phyloP scores from a whole-genome alignment of 1,140 invertebrate genomes.

The Drosophila funebris region DNA sequence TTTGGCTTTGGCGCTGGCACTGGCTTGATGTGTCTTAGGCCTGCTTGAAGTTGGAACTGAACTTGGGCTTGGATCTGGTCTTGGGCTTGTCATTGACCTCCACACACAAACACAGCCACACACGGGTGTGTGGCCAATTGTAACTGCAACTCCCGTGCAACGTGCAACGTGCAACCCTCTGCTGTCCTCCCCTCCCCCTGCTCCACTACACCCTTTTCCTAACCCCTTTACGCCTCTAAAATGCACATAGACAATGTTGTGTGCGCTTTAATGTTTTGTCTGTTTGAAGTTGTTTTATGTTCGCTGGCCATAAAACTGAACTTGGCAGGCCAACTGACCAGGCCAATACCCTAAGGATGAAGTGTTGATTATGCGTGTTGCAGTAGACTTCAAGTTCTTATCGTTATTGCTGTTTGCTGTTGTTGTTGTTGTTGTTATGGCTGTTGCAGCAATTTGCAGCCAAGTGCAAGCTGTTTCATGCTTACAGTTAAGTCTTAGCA shows the following conservation, averaged over 20 bases:
- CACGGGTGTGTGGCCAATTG: conserved; percentile 52
- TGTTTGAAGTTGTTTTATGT: conserved; percentile 60
- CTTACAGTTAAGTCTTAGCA: conserved; percentile 30
- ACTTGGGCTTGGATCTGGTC: conserved; percentile 30
- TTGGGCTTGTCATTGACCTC: conserved; percentile 73
- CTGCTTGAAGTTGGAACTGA: conserved; percentile 14
- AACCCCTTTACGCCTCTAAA: background rate
- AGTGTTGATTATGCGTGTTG: conserved; percentile 59
- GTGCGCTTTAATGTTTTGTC: conserved; percentile 69
- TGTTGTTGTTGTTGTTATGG: conserved; percentile 15
- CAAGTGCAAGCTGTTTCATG: conserved; percentile 51
- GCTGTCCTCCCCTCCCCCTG: background rate
- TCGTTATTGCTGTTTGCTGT: conserved; percentile 8
- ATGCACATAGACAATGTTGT: conserved; percentile 68
- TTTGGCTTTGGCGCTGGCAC: background rate
- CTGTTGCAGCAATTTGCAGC: conserved; percentile 27
- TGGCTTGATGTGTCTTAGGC: conserved; percentile 26
- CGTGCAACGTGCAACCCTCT: conserved; percentile 9
- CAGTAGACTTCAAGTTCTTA: conserved; percentile 17
- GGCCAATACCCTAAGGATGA: conserved; percentile 44
- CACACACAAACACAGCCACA: conserved; percentile 35
- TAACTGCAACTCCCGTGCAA: conserved; percentile 69
- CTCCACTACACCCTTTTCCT: background rate
- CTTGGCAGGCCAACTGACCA: background rate
- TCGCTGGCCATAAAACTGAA: conserved; percentile 51